phyloP scores from a whole-genome alignment of 2,797 vertebrate genomes.

The Melanotaenia trifasciata region DNA sequence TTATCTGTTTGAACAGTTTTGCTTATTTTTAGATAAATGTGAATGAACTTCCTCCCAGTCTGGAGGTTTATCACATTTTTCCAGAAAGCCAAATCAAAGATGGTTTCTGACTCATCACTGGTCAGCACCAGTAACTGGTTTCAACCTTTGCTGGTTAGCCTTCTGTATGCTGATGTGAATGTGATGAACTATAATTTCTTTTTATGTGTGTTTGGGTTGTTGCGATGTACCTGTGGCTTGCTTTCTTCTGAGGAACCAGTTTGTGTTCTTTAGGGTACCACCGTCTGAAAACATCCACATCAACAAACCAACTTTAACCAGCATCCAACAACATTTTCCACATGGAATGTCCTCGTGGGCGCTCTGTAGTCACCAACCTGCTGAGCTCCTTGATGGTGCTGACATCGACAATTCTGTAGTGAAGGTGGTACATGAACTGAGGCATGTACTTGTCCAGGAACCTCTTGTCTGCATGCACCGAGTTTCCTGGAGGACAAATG shows the following conservation, averaged over 20 bases:
- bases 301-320: background rate
- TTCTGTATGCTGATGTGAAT: too few species aligned
- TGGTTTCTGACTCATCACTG: too few species aligned
- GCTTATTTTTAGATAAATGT: too few species aligned
- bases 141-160: background rate
- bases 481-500: conserved; percentile 88
- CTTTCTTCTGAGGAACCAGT: conserved; percentile 89
- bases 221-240: conserved; percentile 90
- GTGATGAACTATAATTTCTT: background rate
- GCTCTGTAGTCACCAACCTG: conserved; percentile 79
- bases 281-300: conserved; percentile 79
- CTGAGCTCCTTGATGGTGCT: conserved; percentile 98
- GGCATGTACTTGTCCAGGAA: conserved; percentile 98
- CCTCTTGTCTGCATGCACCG: conserved; percentile 96
- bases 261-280: conserved; percentile 94
- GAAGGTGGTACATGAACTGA: conserved; percentile 96
- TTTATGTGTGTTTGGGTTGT: too few species aligned
- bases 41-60: too few species aligned
- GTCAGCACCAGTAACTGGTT: too few species aligned
- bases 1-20: too few species aligned
- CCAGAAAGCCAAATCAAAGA: too few species aligned
- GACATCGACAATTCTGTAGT: conserved; percentile 97
- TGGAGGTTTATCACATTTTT: too few species aligned
- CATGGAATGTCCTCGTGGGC: too few species aligned
- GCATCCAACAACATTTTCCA: too few species aligned